A percentile compares a stretch with the other conserved stretches of the same genome.
Conservation (phyloP, 1,140 invertebrate species). For the Drosophila tropicalis region DNA sequence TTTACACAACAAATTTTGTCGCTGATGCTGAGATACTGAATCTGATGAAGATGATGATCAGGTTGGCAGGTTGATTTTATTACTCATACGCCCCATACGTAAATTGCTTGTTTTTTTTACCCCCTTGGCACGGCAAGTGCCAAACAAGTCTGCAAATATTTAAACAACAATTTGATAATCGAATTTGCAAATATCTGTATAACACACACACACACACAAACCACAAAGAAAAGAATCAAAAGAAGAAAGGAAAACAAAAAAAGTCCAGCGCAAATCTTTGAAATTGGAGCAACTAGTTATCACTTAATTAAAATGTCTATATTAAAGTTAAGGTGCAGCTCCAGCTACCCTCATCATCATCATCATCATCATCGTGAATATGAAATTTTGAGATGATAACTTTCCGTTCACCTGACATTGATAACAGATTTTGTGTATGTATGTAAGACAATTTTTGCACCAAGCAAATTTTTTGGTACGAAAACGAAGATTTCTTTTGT, state of each 20-base stretch:
- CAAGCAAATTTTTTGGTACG: no score
- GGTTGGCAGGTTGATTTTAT: constrained; percentile 70
- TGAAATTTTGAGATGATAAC: constrained; percentile 3
- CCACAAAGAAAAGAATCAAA: constrained; percentile 39
- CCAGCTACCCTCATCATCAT: constrained; percentile 26
- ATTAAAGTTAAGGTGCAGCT: constrained; percentile 31
- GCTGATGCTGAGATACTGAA: constrained; percentile 15
- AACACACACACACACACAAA: constrained; percentile 27
- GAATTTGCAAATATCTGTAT: constrained; percentile 56
- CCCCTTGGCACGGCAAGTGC: constrained; percentile 68
- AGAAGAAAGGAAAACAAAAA: constrained; percentile 35
- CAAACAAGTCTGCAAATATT: constrained; percentile 68
- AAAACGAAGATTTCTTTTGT: no score
- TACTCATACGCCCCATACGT: constrained; percentile 69
- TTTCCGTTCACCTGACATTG: not conserved
- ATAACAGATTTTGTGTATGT: not conserved
- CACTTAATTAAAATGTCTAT: constrained; percentile 61
- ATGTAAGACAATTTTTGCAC: no score
- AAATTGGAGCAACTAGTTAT: constrained; percentile 44
- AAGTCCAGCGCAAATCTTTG: not conserved
- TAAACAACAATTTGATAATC: constrained; percentile 49
- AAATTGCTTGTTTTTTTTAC: constrained; percentile 28
- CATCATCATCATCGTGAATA: constrained; percentile 14
- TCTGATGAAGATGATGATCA: constrained; percentile 33
- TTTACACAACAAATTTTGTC: constrained; percentile 57